Base-by-base conservation (phyloP, 2,888 invertebrate genomes). In the Cerastoderma edule region DNA sequence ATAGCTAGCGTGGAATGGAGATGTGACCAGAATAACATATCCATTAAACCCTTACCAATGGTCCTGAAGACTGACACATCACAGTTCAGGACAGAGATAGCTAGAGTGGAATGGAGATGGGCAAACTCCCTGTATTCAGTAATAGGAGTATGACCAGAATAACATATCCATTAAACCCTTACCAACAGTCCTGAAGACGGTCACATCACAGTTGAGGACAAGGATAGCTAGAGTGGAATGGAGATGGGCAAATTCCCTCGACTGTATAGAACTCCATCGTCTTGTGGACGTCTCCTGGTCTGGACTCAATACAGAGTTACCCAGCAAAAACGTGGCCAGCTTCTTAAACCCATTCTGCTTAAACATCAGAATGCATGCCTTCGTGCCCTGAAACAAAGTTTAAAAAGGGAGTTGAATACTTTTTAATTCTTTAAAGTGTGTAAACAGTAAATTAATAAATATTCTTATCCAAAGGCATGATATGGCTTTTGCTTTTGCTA, bases 101-200 rank as follows among this genome's bases (percentile, higher is more conserved):
- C 93, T 72, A 93, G 83, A 10, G 92, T 90, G 54, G 89, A 88
- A 82, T 93, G 93, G 27, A 94, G 89, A 63, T 90, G n/a, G 4
- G 91, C 91, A 86, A 94, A 93, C 68, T 94, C 93, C 64, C 93
- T 87, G n/a, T n/a, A n/a, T n/a, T n/a, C n/a, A n/a, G n/a, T n/a
- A n/a, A n/a, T n/a, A n/a, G n/a, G n/a, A n/a, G n/a, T n/a, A n/a
- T n/a, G n/a, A n/a, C n/a, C n/a, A n/a, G n/a, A n/a, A n/a, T n/a
- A n/a, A n/a, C n/a, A n/a, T n/a, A n/a, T n/a, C n/a, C n/a, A n/a
- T n/a, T n/a, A n/a, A n/a, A n/a, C n/a, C n/a, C 30, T 39, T 71
- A 75, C 75, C 71, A 63, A 63, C 57, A 10, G 73, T 77, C 68
- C 88, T 83, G 67, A 88, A 91, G 4, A 85, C 79, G 6, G 89